These are phyloP conservation scores for Eretmocerus hayati DNA, from an alignment of 2,888 invertebrate species.

Conservation along the genomic window DNA sequence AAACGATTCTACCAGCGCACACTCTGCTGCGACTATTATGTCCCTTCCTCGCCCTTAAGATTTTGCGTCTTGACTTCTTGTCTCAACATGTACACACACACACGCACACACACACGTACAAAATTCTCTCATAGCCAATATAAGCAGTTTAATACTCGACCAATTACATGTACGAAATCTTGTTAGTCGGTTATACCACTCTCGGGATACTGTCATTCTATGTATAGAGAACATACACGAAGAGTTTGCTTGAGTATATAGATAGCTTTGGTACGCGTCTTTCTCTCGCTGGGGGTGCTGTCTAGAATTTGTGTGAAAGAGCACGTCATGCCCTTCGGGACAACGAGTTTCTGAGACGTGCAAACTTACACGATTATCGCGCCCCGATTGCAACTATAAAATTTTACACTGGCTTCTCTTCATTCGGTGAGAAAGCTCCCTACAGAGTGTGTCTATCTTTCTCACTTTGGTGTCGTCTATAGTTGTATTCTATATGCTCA, in stretches of 20 bases:
- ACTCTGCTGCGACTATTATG: constrained; percentile 37
- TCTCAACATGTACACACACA: no score
- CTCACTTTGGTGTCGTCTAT: no score
- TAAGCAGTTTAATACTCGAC: constrained; percentile 48
- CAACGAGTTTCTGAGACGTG: constrained; percentile 10
- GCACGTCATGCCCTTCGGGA: not conserved
- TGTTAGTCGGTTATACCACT: constrained; percentile 46
- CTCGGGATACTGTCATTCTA: constrained; percentile 26
- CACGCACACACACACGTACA: no score
- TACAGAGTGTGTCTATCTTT: constrained; percentile 19
- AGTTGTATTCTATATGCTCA: no score
- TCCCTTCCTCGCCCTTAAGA: constrained; percentile 26
- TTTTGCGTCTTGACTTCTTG: constrained; percentile 15
- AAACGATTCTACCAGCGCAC: constrained; percentile 43
- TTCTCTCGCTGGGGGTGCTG: not conserved
- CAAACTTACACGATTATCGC: constrained; percentile 46
- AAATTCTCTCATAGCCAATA: no score
- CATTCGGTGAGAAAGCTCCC: no score
- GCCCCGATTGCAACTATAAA: constrained; percentile 46
- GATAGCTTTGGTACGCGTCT: no score
- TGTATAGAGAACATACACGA: no score
- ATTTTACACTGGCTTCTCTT: constrained; percentile 46
- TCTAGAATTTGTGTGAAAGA: no score
- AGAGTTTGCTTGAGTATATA: no score
- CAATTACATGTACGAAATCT: constrained; percentile 49